Base-by-base conservation (phyloP, 2,888 invertebrate species). In the Ichneumoninae sp. region DNA sequence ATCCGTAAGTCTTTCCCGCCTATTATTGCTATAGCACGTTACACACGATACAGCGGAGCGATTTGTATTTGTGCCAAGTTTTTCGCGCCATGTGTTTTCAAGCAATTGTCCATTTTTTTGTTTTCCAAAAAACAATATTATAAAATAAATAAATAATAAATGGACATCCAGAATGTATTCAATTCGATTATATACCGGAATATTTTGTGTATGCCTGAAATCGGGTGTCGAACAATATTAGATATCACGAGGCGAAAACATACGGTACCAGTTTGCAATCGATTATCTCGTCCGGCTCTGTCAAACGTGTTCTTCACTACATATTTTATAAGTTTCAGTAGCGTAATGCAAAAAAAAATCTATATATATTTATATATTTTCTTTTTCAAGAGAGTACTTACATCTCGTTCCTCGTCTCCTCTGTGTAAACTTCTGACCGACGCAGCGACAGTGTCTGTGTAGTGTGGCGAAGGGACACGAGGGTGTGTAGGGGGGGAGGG, bases 391-490 rank as follows among this genome's bases (percentile, higher is more conserved):
- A 54, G 16, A 16, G 36, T 79, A 84, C 84, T 84, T 63, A 84
- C 84, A 69, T 84, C 57, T 81, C 63, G 77, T 81, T 84, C 69
- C 65, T 74, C 77, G 81, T 84, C 83, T 78, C 83, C 76, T 71
- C 30, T 30, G 52, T 30, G 26, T 19, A 57, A 68, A 47, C n/a
- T 50, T 76, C 50, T 57, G 60, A 76, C 57, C 68, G 76, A 60
- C 80, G 80, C 22, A 60, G 71, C 44, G 44, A 19, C 60, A 60
- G 44, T n/a, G 30, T 60, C 63, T 33, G n/a, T n/a, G 30, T 47
- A 30, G 30, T 63, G 47, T 74, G 19, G 74, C 65, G 69, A 69
- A n/a, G 68, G 83, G 68, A 52, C 36, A 30, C 13, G 71, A 77
- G 47, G 74, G 83, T 69, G 22, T 26, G 19, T 13, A 44, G 4